These are phyloP conservation scores for Anomalospiza imberbis DNA, from an alignment of 2,797 vertebrate species.

Conservation along the genomic window DNA sequence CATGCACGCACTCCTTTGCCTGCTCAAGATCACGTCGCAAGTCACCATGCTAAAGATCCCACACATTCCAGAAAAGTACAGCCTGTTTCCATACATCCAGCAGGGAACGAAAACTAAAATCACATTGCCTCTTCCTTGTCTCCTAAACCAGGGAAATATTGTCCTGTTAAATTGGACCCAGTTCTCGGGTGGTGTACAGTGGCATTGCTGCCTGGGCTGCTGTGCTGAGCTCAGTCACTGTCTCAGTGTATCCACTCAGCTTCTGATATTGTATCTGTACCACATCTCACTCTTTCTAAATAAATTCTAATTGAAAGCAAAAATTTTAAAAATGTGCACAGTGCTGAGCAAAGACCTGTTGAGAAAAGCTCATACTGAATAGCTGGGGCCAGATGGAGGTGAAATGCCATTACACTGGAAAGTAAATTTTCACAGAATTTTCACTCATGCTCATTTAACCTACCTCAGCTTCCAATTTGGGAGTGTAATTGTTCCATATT, in stretches of 20 bases:
- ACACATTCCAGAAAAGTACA: constrained; percentile 26
- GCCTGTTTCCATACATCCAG: background rate
- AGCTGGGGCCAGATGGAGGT: background rate
- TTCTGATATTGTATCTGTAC: background rate
- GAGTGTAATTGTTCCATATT: background rate
- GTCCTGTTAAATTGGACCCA: background rate
- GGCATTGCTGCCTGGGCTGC: background rate
- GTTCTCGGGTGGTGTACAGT: background rate
- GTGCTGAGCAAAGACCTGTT: background rate
- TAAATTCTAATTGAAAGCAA: background rate
- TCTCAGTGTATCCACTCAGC: background rate
- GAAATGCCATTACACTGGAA: background rate
- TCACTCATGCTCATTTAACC: background rate
- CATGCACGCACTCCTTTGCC: background rate
- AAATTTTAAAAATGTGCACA: background rate
- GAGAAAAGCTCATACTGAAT: background rate
- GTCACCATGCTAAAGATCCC: background rate
- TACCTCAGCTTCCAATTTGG: background rate
- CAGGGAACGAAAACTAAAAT: background rate
- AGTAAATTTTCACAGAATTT: background rate
- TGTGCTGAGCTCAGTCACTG: background rate
- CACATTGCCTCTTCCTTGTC: background rate
- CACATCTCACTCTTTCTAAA: background rate
- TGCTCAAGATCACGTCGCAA: background rate
- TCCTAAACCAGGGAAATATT: background rate